A percentile compares a stretch with the other conserved stretches of the same genome.
Conservation (phyloP, 2,797 vertebrate species). For the Chiloscyllium punctatum region DNA sequence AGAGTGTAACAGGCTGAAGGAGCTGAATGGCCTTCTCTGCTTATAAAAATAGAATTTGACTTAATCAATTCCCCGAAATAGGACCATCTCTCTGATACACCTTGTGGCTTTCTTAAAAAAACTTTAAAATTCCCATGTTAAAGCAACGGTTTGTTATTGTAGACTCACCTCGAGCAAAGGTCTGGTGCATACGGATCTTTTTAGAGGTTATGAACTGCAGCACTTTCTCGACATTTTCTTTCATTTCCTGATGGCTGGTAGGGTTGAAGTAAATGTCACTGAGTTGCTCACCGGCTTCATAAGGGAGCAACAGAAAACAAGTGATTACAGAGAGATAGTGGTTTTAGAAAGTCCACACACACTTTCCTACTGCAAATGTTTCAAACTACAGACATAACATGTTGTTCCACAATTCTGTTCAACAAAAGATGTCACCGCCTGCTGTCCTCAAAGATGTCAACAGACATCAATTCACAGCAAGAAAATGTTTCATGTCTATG, state of each 20-base stretch:
- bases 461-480: not conserved
- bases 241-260: slow-evolving; percentile 77
- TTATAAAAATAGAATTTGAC: not conserved
- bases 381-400: not conserved
- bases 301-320: not conserved
- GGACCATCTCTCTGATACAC: not conserved
- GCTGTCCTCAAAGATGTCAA: not conserved
- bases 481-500: not conserved
- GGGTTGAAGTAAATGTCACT: slow-evolving; percentile 66
- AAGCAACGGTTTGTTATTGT: not conserved
- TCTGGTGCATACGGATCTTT: slow-evolving; percentile 93
- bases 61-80: not conserved
- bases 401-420: not conserved
- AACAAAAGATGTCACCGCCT: not conserved
- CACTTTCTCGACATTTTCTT: slow-evolving; percentile 87
- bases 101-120: not conserved
- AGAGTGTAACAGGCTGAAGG: too few species aligned
- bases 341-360: not conserved
- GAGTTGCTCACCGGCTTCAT: slow-evolving; percentile 81
- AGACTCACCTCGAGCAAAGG: slow-evolving; percentile 75
- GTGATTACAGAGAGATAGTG: not conserved
- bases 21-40: too few species aligned
- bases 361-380: not conserved
- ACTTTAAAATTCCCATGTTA: not conserved
- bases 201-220: slow-evolving; percentile 85